These are phyloP conservation scores for Andrena cerasifolii DNA, from an alignment of 1,140 invertebrate species.

Conservation along the genomic window DNA sequence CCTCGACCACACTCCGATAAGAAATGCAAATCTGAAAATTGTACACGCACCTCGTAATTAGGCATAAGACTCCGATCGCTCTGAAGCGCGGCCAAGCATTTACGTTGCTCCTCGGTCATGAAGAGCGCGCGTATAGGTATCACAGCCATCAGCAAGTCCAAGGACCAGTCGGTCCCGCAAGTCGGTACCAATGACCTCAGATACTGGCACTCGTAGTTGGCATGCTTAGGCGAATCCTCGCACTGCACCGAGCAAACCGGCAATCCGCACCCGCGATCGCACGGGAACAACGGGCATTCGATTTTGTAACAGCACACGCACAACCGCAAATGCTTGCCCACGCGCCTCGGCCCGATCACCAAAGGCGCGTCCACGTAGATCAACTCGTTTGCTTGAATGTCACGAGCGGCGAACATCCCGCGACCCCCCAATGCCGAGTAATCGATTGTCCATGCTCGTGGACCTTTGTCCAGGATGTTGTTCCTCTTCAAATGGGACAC, in stretches of 20 bases:
- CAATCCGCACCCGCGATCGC: slow-evolving; percentile 84
- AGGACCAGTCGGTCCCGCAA: slow-evolving; percentile 80
- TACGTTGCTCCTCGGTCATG: slow-evolving; percentile 82
- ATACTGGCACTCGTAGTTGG: slow-evolving; percentile 83
- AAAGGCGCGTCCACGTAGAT: slow-evolving; percentile 87
- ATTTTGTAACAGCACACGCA: slow-evolving; percentile 84
- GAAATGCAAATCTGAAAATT: too few species aligned
- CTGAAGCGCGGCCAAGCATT: slow-evolving; percentile 84
- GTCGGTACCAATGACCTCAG: slow-evolving; percentile 82
- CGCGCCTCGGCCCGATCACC: slow-evolving; percentile 84
- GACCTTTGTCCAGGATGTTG: slow-evolving; percentile 40
- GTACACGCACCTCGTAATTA: slow-evolving; percentile 79
- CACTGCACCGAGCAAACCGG: slow-evolving; percentile 85
- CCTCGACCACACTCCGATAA: too few species aligned
- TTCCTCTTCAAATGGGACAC: slow-evolving; percentile 61
- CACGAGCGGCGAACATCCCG: slow-evolving; percentile 85
- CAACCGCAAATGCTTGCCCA: slow-evolving; percentile 79
- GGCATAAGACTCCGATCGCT: slow-evolving; percentile 83
- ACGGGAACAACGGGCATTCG: slow-evolving; percentile 79
- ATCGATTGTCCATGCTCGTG: slow-evolving; percentile 76
- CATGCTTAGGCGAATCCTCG: slow-evolving; percentile 82
- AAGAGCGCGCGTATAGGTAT: slow-evolving; percentile 85
- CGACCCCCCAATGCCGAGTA: slow-evolving; percentile 85
- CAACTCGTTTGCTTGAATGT: slow-evolving; percentile 85
- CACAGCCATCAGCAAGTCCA: slow-evolving; percentile 82